Evolutionary conservation across 2,888 invertebrate species (phyloP), one percentile per base, ranked within the genome.

Genomic region (Willowsia nigromaculata): DNA sequence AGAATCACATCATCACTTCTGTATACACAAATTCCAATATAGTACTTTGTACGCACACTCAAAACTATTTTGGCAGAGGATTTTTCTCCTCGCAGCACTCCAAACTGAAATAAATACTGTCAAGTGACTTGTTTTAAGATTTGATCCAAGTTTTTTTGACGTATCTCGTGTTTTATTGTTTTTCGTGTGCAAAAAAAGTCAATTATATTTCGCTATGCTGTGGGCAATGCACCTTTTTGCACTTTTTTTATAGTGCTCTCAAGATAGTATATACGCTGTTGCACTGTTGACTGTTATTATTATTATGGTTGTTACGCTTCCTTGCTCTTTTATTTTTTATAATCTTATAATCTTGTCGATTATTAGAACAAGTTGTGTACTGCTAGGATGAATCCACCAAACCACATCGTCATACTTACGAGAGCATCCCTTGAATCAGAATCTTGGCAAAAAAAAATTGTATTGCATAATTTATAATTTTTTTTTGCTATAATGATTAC

Each of bases 391-490:
- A 40, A 43, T 43, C 68, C 37, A 68, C 37, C 9, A 65, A 71
- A 71, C 71, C 71, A 71, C 71, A 71, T 37, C 71, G 33, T 40
- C 11, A 25, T 37, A 71, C 43, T 11, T 22, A 43, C 18, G 18
- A 18, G 18, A 43, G 22, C 71, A 71, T 40, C 40, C 13, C 43
- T n/a, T 71, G 40, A 71, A 40, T 71, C 9, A 22, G 68, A 50
- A 7, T 47, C 25, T 80, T 80, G 80, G 59, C 80, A 80, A 80
- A 80, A 80, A 62, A 65, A 43, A 27, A 47, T 80, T 33, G n/a
- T 78, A 53, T 80, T 80, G 59, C 80, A 80, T 80, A 80, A 80
- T 80, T 80, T 80, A 80, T 59, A 50, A 56, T 80, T 80, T 78
- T 33, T 27, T 78, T 53, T 56, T 56, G 9, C 18, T 56, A 22